Percentiles rank a stretch among this genome's conserved stretches.
Conservation (phyloP, 2,888 invertebrate genomes). For the Euzetes globulus region DNA sequence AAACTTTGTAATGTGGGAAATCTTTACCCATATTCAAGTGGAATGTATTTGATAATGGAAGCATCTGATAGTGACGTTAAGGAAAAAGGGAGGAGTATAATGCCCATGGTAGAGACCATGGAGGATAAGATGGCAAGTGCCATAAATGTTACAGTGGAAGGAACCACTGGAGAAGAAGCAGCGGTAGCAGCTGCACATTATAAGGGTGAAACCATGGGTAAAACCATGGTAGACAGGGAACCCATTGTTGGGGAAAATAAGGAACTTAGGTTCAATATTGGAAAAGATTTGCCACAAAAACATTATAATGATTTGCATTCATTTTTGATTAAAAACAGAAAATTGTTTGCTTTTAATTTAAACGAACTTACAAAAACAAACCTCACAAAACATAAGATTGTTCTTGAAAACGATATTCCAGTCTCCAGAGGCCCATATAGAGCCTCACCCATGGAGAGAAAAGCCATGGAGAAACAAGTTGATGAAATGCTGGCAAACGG, state of each 20-base stretch:
- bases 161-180: too few species aligned
- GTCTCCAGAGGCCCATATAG: not conserved
- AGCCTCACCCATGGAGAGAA: not conserved
- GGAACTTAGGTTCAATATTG: not conserved
- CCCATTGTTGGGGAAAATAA: not conserved
- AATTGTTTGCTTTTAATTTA: not conserved
- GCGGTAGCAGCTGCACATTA: too few species aligned
- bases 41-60: not conserved
- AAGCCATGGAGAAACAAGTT: conserved; percentile 3
- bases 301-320: not conserved
- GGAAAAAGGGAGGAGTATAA: too few species aligned
- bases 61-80: too few species aligned
- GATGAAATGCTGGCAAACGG: not conserved
- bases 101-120: too few species aligned
- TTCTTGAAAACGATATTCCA: not conserved
- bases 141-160: too few species aligned
- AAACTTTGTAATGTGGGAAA: not conserved
- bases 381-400: not conserved
- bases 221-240: too few species aligned
- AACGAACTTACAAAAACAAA: not conserved
- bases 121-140: too few species aligned
- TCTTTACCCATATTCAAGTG: too few species aligned
- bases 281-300: not conserved
- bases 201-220: too few species aligned
- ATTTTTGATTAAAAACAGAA: not conserved